These are phyloP conservation scores for Phrynocephalus versicolor DNA, from an alignment of 2,113 vertebrate genomes.

Conservation along the genomic window DNA sequence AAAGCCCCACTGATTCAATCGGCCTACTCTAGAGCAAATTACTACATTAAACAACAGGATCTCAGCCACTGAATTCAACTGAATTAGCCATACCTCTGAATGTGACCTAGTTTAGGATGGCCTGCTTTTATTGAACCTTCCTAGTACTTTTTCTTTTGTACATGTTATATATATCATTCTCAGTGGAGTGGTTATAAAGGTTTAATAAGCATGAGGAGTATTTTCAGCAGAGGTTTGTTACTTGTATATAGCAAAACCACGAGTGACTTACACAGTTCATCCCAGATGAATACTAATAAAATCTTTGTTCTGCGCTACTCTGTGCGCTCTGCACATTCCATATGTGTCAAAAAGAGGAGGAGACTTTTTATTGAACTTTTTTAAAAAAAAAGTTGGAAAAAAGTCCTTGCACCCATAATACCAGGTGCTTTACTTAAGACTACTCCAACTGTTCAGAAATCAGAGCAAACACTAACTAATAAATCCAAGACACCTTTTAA, in stretches of 20 bases:
- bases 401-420: background rate
- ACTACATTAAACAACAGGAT: too few relatives aligned
- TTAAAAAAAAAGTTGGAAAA: background rate
- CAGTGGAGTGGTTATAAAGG: conserved; percentile 6
- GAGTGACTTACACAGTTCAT: conserved; percentile 13
- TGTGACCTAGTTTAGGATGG: background rate
- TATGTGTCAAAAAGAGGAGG: background rate
- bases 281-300: conserved; percentile 20
- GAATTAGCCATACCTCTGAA: background rate
- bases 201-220: background rate
- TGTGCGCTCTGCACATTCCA: conserved; percentile 1
- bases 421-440: background rate
- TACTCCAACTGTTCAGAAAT: background rate
- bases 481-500: conserved; percentile 26
- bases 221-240: background rate
- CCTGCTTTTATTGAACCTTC: background rate
- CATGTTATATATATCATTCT: background rate
- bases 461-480: conserved; percentile 22
- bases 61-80: background rate
- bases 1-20: too few relatives aligned
- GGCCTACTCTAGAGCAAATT: too few relatives aligned
- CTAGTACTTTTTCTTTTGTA: background rate
- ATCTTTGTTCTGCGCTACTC: background rate
- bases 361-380: background rate
- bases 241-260: conserved; percentile 7